Percentiles rank a stretch among this genome's conserved stretches.
These are phyloP conservation scores for Magallana ariakensis DNA, from an alignment of 1,140 invertebrate species.

Conservation along the genomic window DNA sequence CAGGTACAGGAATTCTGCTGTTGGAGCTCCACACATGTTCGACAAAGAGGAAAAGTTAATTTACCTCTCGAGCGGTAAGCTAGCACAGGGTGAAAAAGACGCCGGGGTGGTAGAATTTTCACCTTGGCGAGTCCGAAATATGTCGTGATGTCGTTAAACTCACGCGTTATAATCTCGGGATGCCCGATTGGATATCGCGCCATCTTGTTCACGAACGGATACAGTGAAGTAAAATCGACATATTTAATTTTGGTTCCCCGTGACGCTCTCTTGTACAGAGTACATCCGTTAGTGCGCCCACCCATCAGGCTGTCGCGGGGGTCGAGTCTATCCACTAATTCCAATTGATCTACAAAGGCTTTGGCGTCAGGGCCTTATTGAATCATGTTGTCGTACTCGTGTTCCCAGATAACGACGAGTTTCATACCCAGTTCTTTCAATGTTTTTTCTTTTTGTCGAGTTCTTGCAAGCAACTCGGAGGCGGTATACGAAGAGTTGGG, in stretches of 20 bases:
- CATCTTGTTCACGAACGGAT: conserved; percentile 44
- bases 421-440: conserved; percentile 57
- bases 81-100: conserved; percentile 49
- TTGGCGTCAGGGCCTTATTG: conserved; percentile 31
- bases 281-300: conserved; percentile 4
- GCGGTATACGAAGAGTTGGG: conserved; percentile 49
- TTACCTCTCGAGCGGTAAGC: conserved; percentile 45
- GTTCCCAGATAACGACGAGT: conserved; percentile 63
- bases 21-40: conserved; percentile 50
- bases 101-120: conserved; percentile 28
- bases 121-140: conserved; percentile 50
- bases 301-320: conserved; percentile 33
- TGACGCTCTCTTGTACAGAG: background rate
- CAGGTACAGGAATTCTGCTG: conserved; percentile 30
- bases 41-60: conserved; percentile 54
- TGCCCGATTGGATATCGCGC: conserved; percentile 45
- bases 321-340: background rate
- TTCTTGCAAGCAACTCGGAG: conserved; percentile 50
- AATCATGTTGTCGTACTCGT: conserved; percentile 56
- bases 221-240: conserved; percentile 39
- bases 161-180: conserved; percentile 46
- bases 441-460: conserved; percentile 42
- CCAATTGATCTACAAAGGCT: background rate
- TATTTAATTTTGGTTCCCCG: conserved; percentile 36
- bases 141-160: conserved; percentile 24